Percentiles rank a stretch among this genome's conserved stretches.
Conservation (phyloP, 2,888 invertebrate species). For the Odontocerum albicorne region DNA sequence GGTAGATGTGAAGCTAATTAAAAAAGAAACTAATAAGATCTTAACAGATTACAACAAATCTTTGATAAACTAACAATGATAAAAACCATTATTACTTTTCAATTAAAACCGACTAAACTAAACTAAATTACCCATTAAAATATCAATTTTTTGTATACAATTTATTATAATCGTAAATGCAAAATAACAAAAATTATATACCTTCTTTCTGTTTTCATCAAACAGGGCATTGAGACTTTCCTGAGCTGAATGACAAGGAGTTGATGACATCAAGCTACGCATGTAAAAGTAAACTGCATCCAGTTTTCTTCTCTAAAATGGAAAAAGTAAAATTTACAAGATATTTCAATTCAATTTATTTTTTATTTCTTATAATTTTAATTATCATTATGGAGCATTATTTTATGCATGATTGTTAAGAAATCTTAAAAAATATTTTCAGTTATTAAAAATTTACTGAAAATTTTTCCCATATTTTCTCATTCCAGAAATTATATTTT, state of each 20-base stretch:
- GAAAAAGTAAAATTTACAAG: slow-evolving; percentile 3
- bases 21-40: no score
- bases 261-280: slow-evolving; percentile 92
- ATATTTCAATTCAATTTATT: no score
- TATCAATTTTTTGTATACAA: neutral
- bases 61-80: neutral
- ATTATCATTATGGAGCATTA: no score
- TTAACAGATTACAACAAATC: no score
- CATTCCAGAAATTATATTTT: no score
- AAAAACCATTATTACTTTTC: neutral
- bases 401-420: no score
- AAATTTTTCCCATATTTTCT: no score
- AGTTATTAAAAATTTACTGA: no score
- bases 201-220: slow-evolving; percentile 92
- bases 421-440: no score
- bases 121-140: neutral
- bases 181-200: slow-evolving; percentile 41
- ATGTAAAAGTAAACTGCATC: slow-evolving; percentile 98
- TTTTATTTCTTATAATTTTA: no score
- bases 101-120: neutral
- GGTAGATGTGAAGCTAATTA: no score
- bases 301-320: slow-evolving; percentile 79
- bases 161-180: neutral
- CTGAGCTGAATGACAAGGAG: slow-evolving; percentile 89
- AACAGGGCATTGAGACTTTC: slow-evolving; percentile 86